phyloP scores from a whole-genome alignment of 2,113 vertebrate genomes.

The Phrynocephalus versicolor region DNA sequence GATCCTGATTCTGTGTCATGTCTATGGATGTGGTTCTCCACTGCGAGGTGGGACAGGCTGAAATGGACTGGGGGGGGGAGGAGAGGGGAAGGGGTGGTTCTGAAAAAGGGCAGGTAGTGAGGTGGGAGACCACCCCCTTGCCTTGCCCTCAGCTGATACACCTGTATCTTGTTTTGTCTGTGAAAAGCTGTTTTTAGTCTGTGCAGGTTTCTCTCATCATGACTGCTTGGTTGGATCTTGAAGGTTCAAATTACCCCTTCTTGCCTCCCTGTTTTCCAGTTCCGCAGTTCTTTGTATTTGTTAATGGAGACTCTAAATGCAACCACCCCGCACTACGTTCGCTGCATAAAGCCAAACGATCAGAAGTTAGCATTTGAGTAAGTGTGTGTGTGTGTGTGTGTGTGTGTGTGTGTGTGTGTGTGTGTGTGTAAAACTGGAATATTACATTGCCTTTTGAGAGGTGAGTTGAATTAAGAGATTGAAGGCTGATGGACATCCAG shows the following conservation, averaged over 20 bases:
- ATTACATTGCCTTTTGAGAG: not conserved
- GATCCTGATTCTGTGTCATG: not conserved
- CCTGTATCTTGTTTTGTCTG: not conserved
- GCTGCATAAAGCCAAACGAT: slow-evolving; percentile 98
- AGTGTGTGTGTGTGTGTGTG: slow-evolving; percentile 72
- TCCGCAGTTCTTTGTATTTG: slow-evolving; percentile 88
- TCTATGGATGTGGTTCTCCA: not conserved
- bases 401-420: slow-evolving; percentile 69
- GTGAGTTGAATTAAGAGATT: not conserved
- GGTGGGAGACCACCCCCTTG: not conserved
- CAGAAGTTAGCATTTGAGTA: slow-evolving; percentile 93
- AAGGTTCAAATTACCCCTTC: not conserved
- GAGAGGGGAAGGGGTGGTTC: not conserved
- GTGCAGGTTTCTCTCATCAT: not conserved
- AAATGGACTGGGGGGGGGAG: not conserved
- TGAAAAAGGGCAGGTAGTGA: not conserved
- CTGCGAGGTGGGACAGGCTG: not conserved
- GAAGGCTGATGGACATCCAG: not conserved
- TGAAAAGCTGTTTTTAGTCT: not conserved
- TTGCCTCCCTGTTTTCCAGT: slow-evolving; percentile 73
- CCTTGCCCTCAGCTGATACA: not conserved
- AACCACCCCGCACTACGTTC: slow-evolving; percentile 95
- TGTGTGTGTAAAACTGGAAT: not conserved
- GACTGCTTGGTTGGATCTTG: too few relatives aligned
- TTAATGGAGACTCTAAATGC: slow-evolving; percentile 95